Base-by-base conservation (phyloP, 2,797 vertebrate species). In the Trachurus trachurus region DNA sequence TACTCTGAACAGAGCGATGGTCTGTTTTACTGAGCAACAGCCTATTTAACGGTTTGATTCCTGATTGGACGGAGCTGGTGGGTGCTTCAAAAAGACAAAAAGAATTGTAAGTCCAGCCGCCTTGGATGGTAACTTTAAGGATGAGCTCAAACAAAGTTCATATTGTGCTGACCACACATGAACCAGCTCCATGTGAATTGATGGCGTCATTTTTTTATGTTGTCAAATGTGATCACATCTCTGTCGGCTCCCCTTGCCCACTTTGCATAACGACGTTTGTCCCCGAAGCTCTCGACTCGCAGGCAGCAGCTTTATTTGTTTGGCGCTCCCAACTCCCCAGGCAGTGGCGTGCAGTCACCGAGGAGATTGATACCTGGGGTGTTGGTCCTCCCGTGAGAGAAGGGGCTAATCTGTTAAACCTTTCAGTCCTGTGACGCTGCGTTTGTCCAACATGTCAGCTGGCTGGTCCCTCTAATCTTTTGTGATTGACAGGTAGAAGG, bases 391-490 rank as follows among this genome's bases (percentile, higher is more conserved):
- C 82, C 82, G 65, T 12, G 56, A 76, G 83, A 82, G 76, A 71
- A 76, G 77, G 82, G 78, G 72, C 87, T 88, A 90, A 90, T 92
- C 91, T 91, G 75, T 85, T 78, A 74, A 88, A 92, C 83, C 88
- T 88, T 88, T 89, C 87, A 87, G 81, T 67, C 62, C 57, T 57
- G 74, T 68, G 87, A 91, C 60, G 54, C 74, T 65, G 58, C 65
- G 75, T 90, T 90, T 91, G 90, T 88, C 87, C 88, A 83, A 90
- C 86, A 90, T 89, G 91, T 92, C 91, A 89, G 87, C 81, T 83
- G 17, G 26, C 80, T 9, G 85, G 69, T 84, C 84, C 75, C 75
- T 83, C 76, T 92, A 89, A 94, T 93, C 88, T 86, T 59, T 44
- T 8, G 58, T 92, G 93, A 94, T 63, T 92, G 93, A 93, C 93